Evolutionary conservation across 1,140 invertebrate species (phyloP), one percentile per base, ranked within the genome.

Genomic region (Ips typographus): DNA sequence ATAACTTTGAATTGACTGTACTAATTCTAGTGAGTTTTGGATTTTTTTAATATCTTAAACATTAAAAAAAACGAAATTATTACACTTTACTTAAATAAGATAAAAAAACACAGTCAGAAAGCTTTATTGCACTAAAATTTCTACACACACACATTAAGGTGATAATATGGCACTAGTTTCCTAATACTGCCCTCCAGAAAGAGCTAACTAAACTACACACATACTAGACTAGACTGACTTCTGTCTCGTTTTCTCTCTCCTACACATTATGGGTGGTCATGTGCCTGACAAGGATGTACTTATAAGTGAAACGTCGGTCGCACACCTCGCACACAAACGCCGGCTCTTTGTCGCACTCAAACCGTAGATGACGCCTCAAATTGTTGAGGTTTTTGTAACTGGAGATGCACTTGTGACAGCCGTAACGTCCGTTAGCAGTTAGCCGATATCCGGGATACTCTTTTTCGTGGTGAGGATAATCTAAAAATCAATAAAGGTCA

Each of bases 311-410:
- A 22, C 52, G 62, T 22, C 39, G 5, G 2, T 55, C 41, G 42
- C 67, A 69, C 1, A 62, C 5, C 37, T 69, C 39, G 36, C 67
- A 69, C 5, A 43, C 59, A 41, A 69, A 69, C 4, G 67, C 39
- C 8, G 67, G 67, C 43, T 61, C 67, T 42, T 63, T 61, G 49
- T 69, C 63, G 67, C 67, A 69, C 40, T 69, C 67, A 41, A 62
- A 69, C 41, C 41, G 52, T n/a, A 63, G 4, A 36, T 69, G 67
- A 4, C 67, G 44, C n/a, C 67, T 40, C 5, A 69, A 41, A 42
- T 61, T 69, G 36, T 61, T 69, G 6, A 62, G 8, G 39, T 69
- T 69, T 42, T 69, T 69, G 59, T 69, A 69, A 52, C 58, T 63
- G 36, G 58, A 40, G 39, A 62, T 69, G 39, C 67, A 69, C 22